Evolutionary conservation across 2,113 vertebrate genomes (phyloP).

Genomic region (Pleuronectes platessa): DNA sequence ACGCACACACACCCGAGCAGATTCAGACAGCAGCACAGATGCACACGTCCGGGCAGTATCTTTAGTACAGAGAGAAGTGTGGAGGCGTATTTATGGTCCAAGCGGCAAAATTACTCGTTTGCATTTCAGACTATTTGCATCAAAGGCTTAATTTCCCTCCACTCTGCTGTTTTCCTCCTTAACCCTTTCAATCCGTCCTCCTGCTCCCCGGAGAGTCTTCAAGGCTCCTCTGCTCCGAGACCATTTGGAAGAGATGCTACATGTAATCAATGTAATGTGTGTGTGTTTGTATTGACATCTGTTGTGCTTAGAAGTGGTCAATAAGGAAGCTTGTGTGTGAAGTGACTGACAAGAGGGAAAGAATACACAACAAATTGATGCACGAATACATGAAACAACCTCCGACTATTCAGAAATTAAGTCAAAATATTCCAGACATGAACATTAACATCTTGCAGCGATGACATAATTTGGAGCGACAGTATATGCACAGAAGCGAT

Average conservation of each 20-base stretch:
- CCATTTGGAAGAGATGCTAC: slow-evolving; percentile 58
- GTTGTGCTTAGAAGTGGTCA: slow-evolving; percentile 70
- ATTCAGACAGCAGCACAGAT: background rate
- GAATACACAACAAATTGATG: background rate
- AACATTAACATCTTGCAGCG: too few relatives aligned
- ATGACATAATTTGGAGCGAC: too few relatives aligned
- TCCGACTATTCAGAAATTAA: background rate
- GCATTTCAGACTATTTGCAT: slow-evolving; percentile 29
- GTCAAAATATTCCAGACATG: too few relatives aligned
- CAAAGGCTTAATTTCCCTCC: slow-evolving; percentile 26
- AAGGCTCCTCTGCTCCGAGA: slow-evolving; percentile 42
- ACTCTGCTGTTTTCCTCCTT: slow-evolving; percentile 37
- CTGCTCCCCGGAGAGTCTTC: slow-evolving; percentile 49
- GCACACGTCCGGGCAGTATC: background rate
- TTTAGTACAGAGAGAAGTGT: slow-evolving; percentile 9
- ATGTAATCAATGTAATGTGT: slow-evolving; percentile 68
- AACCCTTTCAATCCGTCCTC: slow-evolving; percentile 36
- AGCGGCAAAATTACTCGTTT: slow-evolving; percentile 16
- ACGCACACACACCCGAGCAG: background rate
- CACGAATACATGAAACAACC: background rate
- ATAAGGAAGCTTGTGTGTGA: slow-evolving; percentile 37
- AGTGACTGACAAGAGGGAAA: slow-evolving; percentile 35
- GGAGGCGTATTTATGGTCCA: background rate
- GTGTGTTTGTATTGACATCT: slow-evolving; percentile 63
- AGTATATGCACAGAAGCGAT: too few relatives aligned